A percentile compares a stretch with the other conserved stretches of the same genome.
These are phyloP conservation scores for Agrilus mali DNA, from an alignment of 2,888 invertebrate genomes.

Conservation along the genomic window DNA sequence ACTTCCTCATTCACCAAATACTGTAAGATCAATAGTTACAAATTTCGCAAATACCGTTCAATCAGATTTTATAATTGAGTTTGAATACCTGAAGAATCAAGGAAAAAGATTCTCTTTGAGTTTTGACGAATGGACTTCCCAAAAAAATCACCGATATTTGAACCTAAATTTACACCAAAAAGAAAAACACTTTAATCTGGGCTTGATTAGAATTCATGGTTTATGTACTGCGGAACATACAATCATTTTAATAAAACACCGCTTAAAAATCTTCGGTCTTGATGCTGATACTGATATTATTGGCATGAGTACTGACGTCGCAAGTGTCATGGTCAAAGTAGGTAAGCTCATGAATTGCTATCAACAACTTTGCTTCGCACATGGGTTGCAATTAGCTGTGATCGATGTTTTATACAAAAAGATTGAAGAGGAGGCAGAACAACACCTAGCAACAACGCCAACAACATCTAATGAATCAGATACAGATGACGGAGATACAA, in stretches of 20 bases:
- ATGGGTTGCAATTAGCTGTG: conserved; percentile 15
- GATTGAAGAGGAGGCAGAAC: conserved; percentile 1
- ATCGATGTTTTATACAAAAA: conserved; percentile 15
- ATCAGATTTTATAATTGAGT: conserved; percentile 9
- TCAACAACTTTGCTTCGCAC: conserved; percentile 16
- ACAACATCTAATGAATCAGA: background rate
- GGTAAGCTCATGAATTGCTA: conserved; percentile 10
- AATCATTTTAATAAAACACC: conserved; percentile 9
- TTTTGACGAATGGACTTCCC: conserved; percentile 10
- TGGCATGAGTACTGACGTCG: conserved; percentile 12
- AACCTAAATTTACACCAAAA: conserved; percentile 12
- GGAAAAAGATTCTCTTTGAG: conserved; percentile 4
- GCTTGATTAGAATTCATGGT: conserved; percentile 12
- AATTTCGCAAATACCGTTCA: conserved; percentile 11
- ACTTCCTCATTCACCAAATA: conserved; percentile 10
- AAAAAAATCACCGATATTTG: conserved; percentile 11
- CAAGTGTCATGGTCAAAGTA: conserved; percentile 13
- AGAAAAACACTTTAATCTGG: conserved; percentile 12
- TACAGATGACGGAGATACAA: background rate
- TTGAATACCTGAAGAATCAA: conserved; percentile 3
- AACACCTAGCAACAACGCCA: background rate
- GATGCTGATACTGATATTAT: conserved; percentile 12
- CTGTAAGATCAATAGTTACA: conserved; percentile 10
- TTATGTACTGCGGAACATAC: conserved; percentile 11
- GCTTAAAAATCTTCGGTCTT: conserved; percentile 10